Evolutionary conservation across 2,113 vertebrate genomes (phyloP).

Genomic region (Synodontis membranacea): DNA sequence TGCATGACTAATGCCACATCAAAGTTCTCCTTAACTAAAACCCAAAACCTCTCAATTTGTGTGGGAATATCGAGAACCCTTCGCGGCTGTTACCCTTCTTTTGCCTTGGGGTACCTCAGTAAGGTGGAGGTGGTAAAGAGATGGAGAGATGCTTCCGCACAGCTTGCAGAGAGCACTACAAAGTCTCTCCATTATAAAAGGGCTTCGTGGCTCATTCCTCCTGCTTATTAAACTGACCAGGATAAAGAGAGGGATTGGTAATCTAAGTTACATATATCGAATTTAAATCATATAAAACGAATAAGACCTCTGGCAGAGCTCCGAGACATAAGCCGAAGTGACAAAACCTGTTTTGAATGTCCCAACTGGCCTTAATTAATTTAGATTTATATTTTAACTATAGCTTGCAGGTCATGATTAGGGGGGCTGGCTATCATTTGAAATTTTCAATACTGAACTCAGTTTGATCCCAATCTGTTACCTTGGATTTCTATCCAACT

Average conservation of each 20-base stretch:
- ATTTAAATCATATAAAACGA: slow-evolving; percentile 1
- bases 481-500: background rate
- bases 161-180: slow-evolving; percentile 31
- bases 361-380: background rate
- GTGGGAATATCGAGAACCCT: slow-evolving; percentile 39
- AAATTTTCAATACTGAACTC: background rate
- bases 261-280: background rate
- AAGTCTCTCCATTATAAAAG: slow-evolving; percentile 15
- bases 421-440: background rate
- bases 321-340: background rate
- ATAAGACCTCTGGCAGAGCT: background rate
- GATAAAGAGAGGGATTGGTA: background rate
- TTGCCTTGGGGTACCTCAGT: slow-evolving; percentile 11
- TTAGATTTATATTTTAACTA: background rate
- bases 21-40: slow-evolving; percentile 53
- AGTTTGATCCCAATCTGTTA: background rate
- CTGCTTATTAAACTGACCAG: slow-evolving; percentile 1
- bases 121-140: slow-evolving; percentile 31
- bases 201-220: slow-evolving; percentile 4
- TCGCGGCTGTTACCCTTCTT: slow-evolving; percentile 22
- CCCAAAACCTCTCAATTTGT: slow-evolving; percentile 45
- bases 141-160: slow-evolving; percentile 2
- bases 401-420: background rate
- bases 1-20: slow-evolving; percentile 54
- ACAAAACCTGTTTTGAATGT: background rate